Evolutionary conservation across 2,888 invertebrate species (phyloP).

Genomic region (Ophion ventricosus): DNA sequence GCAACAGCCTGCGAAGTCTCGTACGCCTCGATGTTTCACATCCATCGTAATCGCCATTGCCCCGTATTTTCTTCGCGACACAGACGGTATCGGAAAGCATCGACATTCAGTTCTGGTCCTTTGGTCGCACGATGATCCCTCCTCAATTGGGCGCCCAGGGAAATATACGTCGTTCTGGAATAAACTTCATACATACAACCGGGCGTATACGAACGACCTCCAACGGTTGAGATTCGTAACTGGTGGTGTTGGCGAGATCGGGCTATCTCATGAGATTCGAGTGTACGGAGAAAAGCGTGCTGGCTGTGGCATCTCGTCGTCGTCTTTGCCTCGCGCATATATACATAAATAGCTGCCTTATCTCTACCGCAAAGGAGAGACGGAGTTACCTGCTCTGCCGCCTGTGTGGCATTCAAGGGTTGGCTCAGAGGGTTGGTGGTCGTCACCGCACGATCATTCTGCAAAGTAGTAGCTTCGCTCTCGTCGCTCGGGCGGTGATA

Average conservation of each 20-base stretch:
- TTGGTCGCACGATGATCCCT: conserved; percentile 44
- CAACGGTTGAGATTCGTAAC: conserved; percentile 54
- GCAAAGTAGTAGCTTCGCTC: conserved; percentile 59
- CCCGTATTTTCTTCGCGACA: conserved; percentile 24
- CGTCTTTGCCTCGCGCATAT: conserved; percentile 45
- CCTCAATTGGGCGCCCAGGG: conserved; percentile 56
- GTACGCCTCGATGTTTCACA: conserved; percentile 14
- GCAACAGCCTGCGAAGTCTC: conserved; percentile 17
- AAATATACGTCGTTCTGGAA: conserved; percentile 58
- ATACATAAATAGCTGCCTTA: conserved; percentile 54
- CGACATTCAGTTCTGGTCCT: conserved; percentile 42
- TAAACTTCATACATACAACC: conserved; percentile 52
- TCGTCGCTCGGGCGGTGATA: conserved; percentile 73
- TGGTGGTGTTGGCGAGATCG: conserved; percentile 66
- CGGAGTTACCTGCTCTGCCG: conserved; percentile 51
- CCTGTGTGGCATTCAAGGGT: conserved; percentile 41
- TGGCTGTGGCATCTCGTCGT: conserved; percentile 48
- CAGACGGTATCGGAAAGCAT: background rate
- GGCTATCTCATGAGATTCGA: conserved; percentile 66
- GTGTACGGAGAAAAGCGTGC: conserved; percentile 46
- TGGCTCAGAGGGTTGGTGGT: conserved; percentile 22
- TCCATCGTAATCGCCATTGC: background rate
- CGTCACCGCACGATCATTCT: conserved; percentile 48
- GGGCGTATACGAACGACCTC: conserved; percentile 66
- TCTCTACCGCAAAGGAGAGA: conserved; percentile 55